phyloP scores from a whole-genome alignment of 2,113 vertebrate genomes.

The rat (Rattus norvegicus) region GRCr8 NC_086027.1:19868001-19868500 shows the following conservation, averaged over 20 bases:
- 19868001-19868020: not conserved
- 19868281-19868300: not conserved
- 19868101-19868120: too few species aligned
- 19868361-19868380: not conserved
- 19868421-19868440: not conserved
- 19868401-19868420: not conserved
- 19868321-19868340: not conserved
- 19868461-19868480: not conserved
- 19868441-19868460: not conserved
- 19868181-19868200: not conserved
- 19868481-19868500: not conserved
- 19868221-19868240: not conserved
- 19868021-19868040: too few species aligned
- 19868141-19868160: too few species aligned
- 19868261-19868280: not conserved
- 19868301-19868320: not conserved
- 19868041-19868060: too few species aligned
- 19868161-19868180: not conserved
- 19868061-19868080: too few species aligned
- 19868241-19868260: not conserved
- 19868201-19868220: not conserved
- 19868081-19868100: too few species aligned
- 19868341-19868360: not conserved
- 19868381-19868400: not conserved
- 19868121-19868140: too few species aligned